Evolutionary conservation across 2,888 invertebrate genomes (phyloP).

Genomic region (Strigamia transsilvanica): DNA sequence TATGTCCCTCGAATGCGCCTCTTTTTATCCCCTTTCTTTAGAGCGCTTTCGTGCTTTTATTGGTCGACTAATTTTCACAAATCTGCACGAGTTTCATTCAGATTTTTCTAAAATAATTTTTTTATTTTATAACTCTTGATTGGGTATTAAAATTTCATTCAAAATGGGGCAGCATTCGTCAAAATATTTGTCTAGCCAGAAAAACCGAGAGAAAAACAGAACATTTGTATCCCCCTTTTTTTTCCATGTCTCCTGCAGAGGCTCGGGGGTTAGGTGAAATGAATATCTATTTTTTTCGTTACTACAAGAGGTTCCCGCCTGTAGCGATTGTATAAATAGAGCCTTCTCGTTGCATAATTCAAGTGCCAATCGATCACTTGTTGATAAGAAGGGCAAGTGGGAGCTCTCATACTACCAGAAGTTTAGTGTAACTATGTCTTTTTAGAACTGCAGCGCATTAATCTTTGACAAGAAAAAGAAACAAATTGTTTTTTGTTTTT

Average conservation of each 20-base stretch:
- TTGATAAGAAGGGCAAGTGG: slow-evolving; percentile 21
- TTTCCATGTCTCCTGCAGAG: neutral
- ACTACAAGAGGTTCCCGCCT: slow-evolving; percentile 18
- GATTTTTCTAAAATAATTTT: neutral
- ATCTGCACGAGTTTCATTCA: neutral
- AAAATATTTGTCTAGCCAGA: slow-evolving; percentile 5
- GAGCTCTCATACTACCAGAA: neutral
- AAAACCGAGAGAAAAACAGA: neutral
- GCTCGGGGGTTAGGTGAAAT: slow-evolving; percentile 5
- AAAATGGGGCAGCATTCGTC: neutral
- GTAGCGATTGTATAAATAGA: slow-evolving; percentile 2
- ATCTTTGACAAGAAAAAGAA: neutral
- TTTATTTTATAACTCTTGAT: neutral
- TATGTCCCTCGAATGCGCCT: slow-evolving; percentile 5
- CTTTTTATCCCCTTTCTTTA: slow-evolving; percentile 10
- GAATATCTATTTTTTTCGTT: slow-evolving; percentile 18
- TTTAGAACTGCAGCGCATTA: neutral
- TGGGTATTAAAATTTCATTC: neutral
- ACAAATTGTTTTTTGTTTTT: neutral
- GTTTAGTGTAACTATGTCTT: neutral
- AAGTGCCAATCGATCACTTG: slow-evolving; percentile 6
- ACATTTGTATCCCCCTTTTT: neutral
- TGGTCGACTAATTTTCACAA: neutral
- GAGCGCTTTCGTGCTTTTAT: neutral
- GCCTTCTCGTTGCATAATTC: slow-evolving; percentile 18